Base-by-base conservation (phyloP, 2,113 vertebrate species). In the Verasper variegatus region DNA sequence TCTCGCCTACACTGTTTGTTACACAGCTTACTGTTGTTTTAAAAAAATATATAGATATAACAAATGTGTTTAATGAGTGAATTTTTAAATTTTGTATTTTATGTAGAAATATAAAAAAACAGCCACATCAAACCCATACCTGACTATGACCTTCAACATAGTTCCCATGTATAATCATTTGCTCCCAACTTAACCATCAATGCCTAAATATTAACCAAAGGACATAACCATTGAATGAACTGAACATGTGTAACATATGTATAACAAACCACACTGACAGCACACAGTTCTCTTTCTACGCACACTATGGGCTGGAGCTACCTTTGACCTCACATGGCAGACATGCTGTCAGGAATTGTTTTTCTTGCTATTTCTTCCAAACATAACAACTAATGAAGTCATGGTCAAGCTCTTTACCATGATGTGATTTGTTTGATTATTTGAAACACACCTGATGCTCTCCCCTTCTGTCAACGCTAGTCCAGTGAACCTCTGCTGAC, bases 141-240 rank as follows among this genome's bases (percentile, higher is more conserved):
- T 51, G 18, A 49, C 9, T 14, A 14, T 37, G 9, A 49, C 17
- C 55, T 61, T 35, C 11, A 21, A 58, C 23, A 17, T 51, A 31
- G 47, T 31, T 31, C 13, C 2, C 5, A 23, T 52, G 14, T 26
- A 26, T 51, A 57, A 52, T 57, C n/a, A 56, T 55, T 78, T 64
- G 10, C 20, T 75, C 40, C 1, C 18, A 56, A 18, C 21, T 21
- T 13, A 61, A 58, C 15, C 35, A 31, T 26, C 17, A 62, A 35
- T 5, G 13, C 23, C 59, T 64, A 42, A 57, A 68, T 73, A 78
- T 66, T 69, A 69, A 78, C 47, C 11, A 47, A 18, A 31, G 9
- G 10, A 51, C 26, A 57, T 49, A 57, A 69, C 17, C n/a, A 26
- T 40, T 57, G 3, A 54, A 58, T 57, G 1, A 54, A 51, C 47